Conservation (phyloP, 1,140 invertebrate species). For the Neuroterus valhalla region DNA sequence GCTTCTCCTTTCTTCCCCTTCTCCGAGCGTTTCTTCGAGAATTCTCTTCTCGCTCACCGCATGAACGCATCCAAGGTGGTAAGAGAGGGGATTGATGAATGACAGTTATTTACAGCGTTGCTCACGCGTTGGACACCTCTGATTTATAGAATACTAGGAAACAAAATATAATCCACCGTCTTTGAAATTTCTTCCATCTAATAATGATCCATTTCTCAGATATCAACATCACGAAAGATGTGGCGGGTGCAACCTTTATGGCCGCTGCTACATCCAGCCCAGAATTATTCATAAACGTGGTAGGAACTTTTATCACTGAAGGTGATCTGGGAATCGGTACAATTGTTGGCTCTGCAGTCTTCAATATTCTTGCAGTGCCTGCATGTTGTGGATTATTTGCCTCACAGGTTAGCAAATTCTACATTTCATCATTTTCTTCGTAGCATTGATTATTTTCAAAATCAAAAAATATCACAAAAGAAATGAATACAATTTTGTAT, state of each 20-base stretch:
- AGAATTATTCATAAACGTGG: slow-evolving; percentile 76
- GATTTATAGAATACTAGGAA: no score
- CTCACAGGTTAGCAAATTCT: slow-evolving; percentile 70
- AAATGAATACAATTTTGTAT: no score
- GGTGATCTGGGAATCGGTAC: slow-evolving; percentile 80
- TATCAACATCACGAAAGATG: slow-evolving; percentile 77
- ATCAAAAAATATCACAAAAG: no score
- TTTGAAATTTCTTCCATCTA: slow-evolving; percentile 25
- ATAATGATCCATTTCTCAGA: slow-evolving; percentile 56
- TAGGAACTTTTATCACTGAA: slow-evolving; percentile 78
- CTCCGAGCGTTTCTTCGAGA: no score
- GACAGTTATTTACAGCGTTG: no score
- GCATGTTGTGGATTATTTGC: slow-evolving; percentile 80
- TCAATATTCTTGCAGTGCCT: slow-evolving; percentile 82
- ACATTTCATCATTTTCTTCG: slow-evolving; percentile 1
- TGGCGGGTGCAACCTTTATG: slow-evolving; percentile 81
- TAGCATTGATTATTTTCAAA: not conserved
- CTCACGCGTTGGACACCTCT: no score
- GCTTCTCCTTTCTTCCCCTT: no score
- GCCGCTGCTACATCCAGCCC: slow-evolving; percentile 81
- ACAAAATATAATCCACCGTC: not conserved
- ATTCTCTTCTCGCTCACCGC: no score
- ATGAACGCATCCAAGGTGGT: no score
- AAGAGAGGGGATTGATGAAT: no score
- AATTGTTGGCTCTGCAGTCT: slow-evolving; percentile 82